A percentile compares a stretch with the other conserved stretches of the same genome.
These are phyloP conservation scores for Parochlus steinenii DNA, from an alignment of 2,888 invertebrate genomes.

Conservation along the genomic window DNA sequence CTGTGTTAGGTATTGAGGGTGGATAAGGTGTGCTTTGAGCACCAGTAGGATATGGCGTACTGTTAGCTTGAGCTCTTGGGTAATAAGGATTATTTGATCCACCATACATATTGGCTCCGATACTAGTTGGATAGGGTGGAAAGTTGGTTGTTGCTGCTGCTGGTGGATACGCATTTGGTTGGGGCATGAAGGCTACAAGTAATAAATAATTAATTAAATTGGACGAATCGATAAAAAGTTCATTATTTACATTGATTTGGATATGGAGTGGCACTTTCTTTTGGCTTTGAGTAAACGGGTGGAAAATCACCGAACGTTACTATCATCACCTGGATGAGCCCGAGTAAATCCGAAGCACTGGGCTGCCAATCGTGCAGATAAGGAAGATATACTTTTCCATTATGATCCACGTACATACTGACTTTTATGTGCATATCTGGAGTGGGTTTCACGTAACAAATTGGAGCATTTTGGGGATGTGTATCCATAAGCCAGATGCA, in stretches of 20 bases:
- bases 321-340: slow-evolving; percentile 80
- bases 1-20: slow-evolving; percentile 26
- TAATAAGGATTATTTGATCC: slow-evolving; percentile 32
- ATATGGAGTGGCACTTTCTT: slow-evolving; percentile 37
- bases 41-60: slow-evolving; percentile 22
- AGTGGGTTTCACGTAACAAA: slow-evolving; percentile 90
- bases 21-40: slow-evolving; percentile 32
- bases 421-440: slow-evolving; percentile 89
- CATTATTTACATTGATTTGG: slow-evolving; percentile 36
- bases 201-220: too few relatives aligned
- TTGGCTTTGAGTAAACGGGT: slow-evolving; percentile 73
- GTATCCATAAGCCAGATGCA: slow-evolving; percentile 94
- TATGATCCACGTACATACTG: slow-evolving; percentile 85
- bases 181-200: slow-evolving; percentile 30
- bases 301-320: slow-evolving; percentile 88
- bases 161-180: slow-evolving; percentile 20
- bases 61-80: slow-evolving; percentile 16
- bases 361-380: slow-evolving; percentile 90
- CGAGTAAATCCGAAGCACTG: slow-evolving; percentile 67
- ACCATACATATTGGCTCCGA: slow-evolving; percentile 31
- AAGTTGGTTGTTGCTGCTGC: slow-evolving; percentile 21
- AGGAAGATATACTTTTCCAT: slow-evolving; percentile 90
- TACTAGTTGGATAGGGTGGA: slow-evolving; percentile 37
- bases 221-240: too few relatives aligned
- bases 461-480: slow-evolving; percentile 91